A percentile compares a stretch with the other conserved stretches of the same genome.
Conservation (phyloP, 2,888 invertebrate genomes). For the Danaus chrysippus region DNA sequence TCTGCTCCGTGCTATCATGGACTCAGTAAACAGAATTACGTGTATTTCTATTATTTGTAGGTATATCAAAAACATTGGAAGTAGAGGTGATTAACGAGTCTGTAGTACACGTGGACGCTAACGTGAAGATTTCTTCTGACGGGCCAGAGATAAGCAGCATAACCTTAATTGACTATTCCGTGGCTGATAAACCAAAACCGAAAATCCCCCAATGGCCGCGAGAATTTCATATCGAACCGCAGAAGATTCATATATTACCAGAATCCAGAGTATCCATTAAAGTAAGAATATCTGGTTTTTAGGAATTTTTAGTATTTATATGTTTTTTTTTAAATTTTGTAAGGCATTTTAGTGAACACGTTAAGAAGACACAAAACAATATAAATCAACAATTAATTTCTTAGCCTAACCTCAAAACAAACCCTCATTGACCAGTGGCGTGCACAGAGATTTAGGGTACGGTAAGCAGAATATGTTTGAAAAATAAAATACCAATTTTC, state of each 20-base stretch:
- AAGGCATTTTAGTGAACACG: no score
- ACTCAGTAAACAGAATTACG: neutral
- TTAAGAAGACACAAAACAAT: no score
- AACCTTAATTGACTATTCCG: constrained; percentile 67
- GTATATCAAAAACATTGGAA: constrained; percentile 66
- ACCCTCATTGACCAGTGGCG: no score
- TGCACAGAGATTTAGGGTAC: no score
- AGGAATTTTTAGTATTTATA: no score
- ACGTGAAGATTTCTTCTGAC: constrained; percentile 70
- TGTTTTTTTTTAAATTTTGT: no score
- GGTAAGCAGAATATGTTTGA: no score
- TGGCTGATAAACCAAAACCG: constrained; percentile 56
- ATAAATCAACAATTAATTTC: no score
- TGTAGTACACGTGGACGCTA: constrained; percentile 73
- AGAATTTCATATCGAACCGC: constrained; percentile 75
- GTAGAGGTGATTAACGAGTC: constrained; percentile 77
- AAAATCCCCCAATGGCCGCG: constrained; percentile 67
- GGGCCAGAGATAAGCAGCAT: constrained; percentile 76
- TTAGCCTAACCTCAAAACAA: no score
- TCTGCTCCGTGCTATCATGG: neutral
- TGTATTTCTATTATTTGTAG: constrained; percentile 42
- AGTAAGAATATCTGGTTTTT: constrained; percentile 56
- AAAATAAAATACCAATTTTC: no score
- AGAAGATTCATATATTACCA: constrained; percentile 64
- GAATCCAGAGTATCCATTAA: constrained; percentile 62